Conservation (phyloP, 1,140 invertebrate species). For the Galleria mellonella region DNA sequence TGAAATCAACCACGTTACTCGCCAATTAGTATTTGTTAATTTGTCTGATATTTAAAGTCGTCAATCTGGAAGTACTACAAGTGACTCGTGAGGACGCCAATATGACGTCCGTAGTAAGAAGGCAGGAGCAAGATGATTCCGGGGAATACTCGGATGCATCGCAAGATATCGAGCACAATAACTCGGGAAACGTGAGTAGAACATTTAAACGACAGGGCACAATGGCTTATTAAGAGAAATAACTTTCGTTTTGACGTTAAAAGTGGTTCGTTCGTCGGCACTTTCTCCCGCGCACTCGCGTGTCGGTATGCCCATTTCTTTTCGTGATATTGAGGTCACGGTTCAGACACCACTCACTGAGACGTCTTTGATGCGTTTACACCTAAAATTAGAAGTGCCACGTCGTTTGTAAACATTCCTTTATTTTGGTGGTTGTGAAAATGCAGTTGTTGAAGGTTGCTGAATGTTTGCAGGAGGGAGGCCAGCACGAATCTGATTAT, state of each 20-base stretch:
- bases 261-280: slow-evolving; percentile 46
- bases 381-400: slow-evolving; percentile 36
- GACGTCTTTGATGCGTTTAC: slow-evolving; percentile 38
- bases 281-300: slow-evolving; percentile 66
- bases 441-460: slow-evolving; percentile 63
- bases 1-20: slow-evolving; percentile 31
- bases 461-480: slow-evolving; percentile 58
- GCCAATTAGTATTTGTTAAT: slow-evolving; percentile 10
- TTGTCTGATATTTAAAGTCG: slow-evolving; percentile 24
- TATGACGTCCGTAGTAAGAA: slow-evolving; percentile 66
- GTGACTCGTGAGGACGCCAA: slow-evolving; percentile 54
- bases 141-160: slow-evolving; percentile 69
- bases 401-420: slow-evolving; percentile 20
- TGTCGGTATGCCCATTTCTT: slow-evolving; percentile 70
- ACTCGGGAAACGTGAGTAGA: slow-evolving; percentile 64
- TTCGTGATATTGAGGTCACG: slow-evolving; percentile 66
- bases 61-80: slow-evolving; percentile 67
- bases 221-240: slow-evolving; percentile 22
- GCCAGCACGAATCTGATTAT: slow-evolving; percentile 53
- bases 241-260: slow-evolving; percentile 65
- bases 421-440: slow-evolving; percentile 14
- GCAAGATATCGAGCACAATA: slow-evolving; percentile 62
- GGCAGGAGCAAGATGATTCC: slow-evolving; percentile 63
- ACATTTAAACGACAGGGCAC: slow-evolving; percentile 9
- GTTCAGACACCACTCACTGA: slow-evolving; percentile 48